Evolutionary conservation across 2,888 invertebrate genomes (phyloP), one percentile per base, ranked within the genome.

Genomic region (Acronicta alni): DNA sequence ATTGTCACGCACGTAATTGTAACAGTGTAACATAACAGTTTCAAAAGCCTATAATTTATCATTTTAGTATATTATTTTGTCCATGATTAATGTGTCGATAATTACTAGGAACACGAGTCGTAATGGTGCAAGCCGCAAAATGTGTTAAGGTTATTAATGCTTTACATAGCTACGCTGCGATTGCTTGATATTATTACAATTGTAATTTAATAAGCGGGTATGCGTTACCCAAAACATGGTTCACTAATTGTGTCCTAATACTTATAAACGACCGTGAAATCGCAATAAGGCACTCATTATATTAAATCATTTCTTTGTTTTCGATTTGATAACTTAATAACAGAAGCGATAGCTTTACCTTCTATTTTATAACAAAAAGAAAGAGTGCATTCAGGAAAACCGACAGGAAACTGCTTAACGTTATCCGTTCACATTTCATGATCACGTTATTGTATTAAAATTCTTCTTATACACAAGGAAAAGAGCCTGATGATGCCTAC

Each of bases 41-140:
- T 74, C 74, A 80, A 85, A 84, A 82, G 77, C 74, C 72, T 64
- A 71, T 81, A 81, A 89, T 90, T 85, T 88, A 89, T 90, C 86
- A 89, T 83, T 86, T 82, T 79, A 81, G 77, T 84, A 82, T 83
- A 82, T 82, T 80, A 81, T 84, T 89, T 83, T 75, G 81, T 79
- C 68, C 54, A 77, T 88, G 88, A 87, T 89, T 89, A 87, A 90
- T 90, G 83, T 78, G 54, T 67, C 77, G 72, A 77, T 88, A 89
- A 89, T 89, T 87, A 84, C 80, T 80, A 75, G 69, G 75, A 86
- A 82, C 81, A 81, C 75, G 76, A 76, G 38, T 72, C 71, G 74
- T 79, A 80, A 79, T 82, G 72, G 79, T 75, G 64, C 74, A 78
- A 79, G 68, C 80, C 72, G 60, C 81, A 75, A 78, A 82, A 84